Percentiles rank a stretch among this genome's conserved stretches.
Conservation (phyloP, 1,140 invertebrate species). For the Drosophila oshimai region DNA sequence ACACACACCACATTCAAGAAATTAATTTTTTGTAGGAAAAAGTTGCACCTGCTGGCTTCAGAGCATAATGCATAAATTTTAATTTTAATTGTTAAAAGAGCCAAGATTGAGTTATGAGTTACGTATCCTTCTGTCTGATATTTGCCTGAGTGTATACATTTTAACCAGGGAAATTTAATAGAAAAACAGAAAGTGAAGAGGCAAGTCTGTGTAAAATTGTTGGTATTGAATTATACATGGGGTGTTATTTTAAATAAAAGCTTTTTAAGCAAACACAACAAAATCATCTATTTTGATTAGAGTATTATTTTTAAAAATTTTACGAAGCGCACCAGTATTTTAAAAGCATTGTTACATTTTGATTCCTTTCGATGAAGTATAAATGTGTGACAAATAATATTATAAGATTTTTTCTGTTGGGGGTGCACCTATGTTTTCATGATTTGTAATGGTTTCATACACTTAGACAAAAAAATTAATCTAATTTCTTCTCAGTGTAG, state of each 20-base stretch:
- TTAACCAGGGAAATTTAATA: neutral
- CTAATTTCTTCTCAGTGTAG: no score
- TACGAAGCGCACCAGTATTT: no score
- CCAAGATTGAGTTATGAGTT: constrained; percentile 1
- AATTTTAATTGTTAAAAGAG: constrained; percentile 11
- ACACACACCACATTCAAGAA: constrained; percentile 63
- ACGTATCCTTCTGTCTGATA: no score
- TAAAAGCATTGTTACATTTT: no score
- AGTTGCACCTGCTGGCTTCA: neutral
- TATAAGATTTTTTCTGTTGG: no score
- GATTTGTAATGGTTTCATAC: no score
- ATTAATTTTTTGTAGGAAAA: constrained; percentile 54
- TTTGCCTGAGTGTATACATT: no score
- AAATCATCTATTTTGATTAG: neutral
- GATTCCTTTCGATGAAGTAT: no score
- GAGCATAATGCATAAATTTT: constrained; percentile 43
- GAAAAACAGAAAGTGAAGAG: constrained; percentile 1
- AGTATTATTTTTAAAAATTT: neutral
- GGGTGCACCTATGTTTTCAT: no score
- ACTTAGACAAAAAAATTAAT: no score
- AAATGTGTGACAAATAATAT: no score
- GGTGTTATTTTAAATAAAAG: neutral
- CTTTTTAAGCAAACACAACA: neutral
- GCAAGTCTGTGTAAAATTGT: neutral
- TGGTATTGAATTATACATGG: neutral